Conservation (phyloP, 2,888 invertebrate genomes). For the Hydrotaea cyrtoneurina region DNA sequence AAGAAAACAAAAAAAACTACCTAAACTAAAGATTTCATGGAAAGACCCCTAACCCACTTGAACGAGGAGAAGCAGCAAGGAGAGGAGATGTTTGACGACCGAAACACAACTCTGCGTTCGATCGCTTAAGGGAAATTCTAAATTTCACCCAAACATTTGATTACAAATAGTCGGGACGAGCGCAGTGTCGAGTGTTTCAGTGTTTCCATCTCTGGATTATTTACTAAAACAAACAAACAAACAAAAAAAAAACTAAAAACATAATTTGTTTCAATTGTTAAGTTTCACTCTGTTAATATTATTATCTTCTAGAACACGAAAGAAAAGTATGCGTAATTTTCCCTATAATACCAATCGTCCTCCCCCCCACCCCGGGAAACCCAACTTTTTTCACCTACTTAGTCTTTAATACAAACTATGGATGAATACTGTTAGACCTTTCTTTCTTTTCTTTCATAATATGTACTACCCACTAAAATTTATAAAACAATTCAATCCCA, state of each 20-base stretch:
- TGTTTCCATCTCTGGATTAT: constrained; percentile 6
- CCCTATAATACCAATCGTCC: background rate
- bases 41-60: constrained; percentile 10
- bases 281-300: constrained; percentile 35
- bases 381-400: constrained; percentile 10
- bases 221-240: background rate
- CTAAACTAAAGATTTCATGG: constrained; percentile 45
- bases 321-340: constrained; percentile 3
- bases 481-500: background rate
- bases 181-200: background rate
- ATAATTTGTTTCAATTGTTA: constrained; percentile 38
- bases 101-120: constrained; percentile 7
- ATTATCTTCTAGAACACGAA: constrained; percentile 1
- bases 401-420: constrained; percentile 28
- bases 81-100: background rate
- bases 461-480: constrained; percentile 11
- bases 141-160: background rate
- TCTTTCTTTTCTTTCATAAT: background rate
- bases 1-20: constrained; percentile 47
- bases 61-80: background rate
- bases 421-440: constrained; percentile 24
- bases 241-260: constrained; percentile 18
- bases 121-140: background rate
- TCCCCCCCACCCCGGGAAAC: background rate
- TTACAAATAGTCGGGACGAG: background rate